phyloP scores from a whole-genome alignment of 2,797 vertebrate species.

The Hippocampus kuda region DNA sequence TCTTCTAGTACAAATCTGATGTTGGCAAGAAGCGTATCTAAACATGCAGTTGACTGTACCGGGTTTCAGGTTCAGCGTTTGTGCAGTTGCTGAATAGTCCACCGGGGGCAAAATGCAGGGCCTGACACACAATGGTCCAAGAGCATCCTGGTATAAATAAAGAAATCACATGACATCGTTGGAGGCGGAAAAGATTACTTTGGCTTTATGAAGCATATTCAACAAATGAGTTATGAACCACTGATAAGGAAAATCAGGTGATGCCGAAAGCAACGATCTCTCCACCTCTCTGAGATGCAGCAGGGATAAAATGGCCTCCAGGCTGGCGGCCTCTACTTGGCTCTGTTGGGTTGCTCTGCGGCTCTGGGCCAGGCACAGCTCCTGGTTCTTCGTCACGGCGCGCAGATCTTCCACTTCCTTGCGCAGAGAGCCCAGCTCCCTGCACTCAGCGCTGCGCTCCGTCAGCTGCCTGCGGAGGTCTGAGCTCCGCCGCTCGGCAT shows the following conservation, averaged over 20 bases:
- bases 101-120: slow-evolving; percentile 55
- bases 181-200: neutral
- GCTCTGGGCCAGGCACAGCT: slow-evolving; percentile 60
- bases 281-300: slow-evolving; percentile 61
- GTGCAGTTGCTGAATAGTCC: slow-evolving; percentile 40
- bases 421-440: slow-evolving; percentile 58
- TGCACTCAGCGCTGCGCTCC: slow-evolving; percentile 53
- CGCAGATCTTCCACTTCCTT: slow-evolving; percentile 71
- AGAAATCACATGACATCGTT: neutral
- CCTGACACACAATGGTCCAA: slow-evolving; percentile 40
- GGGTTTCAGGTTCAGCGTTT: slow-evolving; percentile 45
- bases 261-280: neutral
- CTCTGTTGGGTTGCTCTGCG: slow-evolving; percentile 66
- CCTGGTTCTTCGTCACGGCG: slow-evolving; percentile 54
- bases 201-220: slow-evolving; percentile 5
- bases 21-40: no score
- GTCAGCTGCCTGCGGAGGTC: slow-evolving; percentile 67
- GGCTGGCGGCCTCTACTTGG: slow-evolving; percentile 60
- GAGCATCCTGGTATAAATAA: slow-evolving; percentile 33
- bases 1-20: no score
- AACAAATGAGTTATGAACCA: neutral
- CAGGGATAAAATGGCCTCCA: slow-evolving; percentile 69
- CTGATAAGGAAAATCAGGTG: slow-evolving; percentile 6
- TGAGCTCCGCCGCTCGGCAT: slow-evolving; percentile 49
- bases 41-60: slow-evolving; percentile 30